Evolutionary conservation across 2,888 invertebrate species (phyloP).

Genomic region (Lithophane socia): DNA sequence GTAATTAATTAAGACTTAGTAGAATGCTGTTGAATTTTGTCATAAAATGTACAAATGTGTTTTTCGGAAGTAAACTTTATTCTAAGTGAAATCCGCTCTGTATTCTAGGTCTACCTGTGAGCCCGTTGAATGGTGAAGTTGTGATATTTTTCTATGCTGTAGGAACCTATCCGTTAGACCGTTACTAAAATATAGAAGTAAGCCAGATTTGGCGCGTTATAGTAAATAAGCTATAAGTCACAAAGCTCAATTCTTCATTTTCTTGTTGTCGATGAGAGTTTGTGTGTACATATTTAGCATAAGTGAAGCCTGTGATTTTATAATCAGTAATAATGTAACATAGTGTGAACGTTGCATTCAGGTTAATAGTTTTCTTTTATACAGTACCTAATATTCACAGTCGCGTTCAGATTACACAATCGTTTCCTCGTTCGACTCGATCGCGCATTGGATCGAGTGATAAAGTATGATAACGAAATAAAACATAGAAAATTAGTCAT

Average conservation of each 20-base stretch:
- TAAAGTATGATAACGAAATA: slow-evolving; percentile 65
- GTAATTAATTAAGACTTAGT: slow-evolving; percentile 89
- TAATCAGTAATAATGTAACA: slow-evolving; percentile 82
- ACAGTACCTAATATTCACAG: slow-evolving; percentile 61
- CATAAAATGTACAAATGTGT: slow-evolving; percentile 91
- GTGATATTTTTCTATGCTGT: slow-evolving; percentile 88
- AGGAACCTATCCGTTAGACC: slow-evolving; percentile 62
- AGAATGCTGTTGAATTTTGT: slow-evolving; percentile 90
- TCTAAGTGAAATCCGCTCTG: slow-evolving; percentile 88
- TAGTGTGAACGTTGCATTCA: slow-evolving; percentile 80
- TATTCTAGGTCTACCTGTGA: slow-evolving; percentile 88
- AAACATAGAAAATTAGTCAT: slow-evolving; percentile 63
- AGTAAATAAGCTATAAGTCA: slow-evolving; percentile 83
- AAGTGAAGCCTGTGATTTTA: slow-evolving; percentile 88
- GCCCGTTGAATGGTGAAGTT: slow-evolving; percentile 87
- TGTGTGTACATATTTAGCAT: slow-evolving; percentile 89
- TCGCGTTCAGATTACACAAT: slow-evolving; percentile 66
- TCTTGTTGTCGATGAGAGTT: slow-evolving; percentile 85
- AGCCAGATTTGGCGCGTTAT: slow-evolving; percentile 77
- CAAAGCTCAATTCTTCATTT: slow-evolving; percentile 87
- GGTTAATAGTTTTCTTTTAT: slow-evolving; percentile 73
- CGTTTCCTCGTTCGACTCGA: slow-evolving; percentile 71
- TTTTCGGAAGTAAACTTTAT: slow-evolving; percentile 89
- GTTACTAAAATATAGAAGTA: slow-evolving; percentile 72
- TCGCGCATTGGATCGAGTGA: slow-evolving; percentile 68